These are phyloP conservation scores for Dissostichus mawsoni DNA, from an alignment of 2,113 vertebrate genomes.

Conservation along the genomic window DNA sequence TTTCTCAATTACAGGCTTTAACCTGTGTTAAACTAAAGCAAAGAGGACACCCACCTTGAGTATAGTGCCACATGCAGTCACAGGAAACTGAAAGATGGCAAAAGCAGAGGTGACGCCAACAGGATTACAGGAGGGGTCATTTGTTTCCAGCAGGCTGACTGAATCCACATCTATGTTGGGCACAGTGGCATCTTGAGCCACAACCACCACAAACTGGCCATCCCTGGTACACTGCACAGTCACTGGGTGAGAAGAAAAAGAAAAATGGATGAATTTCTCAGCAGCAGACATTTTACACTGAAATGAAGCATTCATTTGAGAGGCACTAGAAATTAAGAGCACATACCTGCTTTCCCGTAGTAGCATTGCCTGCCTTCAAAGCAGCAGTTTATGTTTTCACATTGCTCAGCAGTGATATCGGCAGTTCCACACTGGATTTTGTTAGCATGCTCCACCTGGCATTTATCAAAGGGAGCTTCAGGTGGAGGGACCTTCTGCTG, in stretches of 20 bases:
- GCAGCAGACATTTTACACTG: not conserved
- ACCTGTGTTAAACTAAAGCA: not conserved
- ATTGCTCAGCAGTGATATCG: constrained; percentile 61
- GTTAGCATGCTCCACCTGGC: constrained; percentile 59
- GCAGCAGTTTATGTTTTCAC: constrained; percentile 77
- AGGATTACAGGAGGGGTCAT: constrained; percentile 59
- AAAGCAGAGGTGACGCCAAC: constrained; percentile 67
- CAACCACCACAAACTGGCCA: constrained; percentile 82
- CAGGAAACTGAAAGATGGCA: constrained; percentile 80
- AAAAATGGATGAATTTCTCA: no score
- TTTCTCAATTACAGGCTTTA: not conserved
- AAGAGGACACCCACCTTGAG: constrained; percentile 46
- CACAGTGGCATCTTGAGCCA: constrained; percentile 71
- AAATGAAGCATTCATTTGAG: not conserved
- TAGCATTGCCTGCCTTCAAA: constrained; percentile 74
- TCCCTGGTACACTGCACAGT: constrained; percentile 83
- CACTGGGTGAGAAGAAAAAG: constrained; percentile 56
- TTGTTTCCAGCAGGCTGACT: constrained; percentile 65
- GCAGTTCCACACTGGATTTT: constrained; percentile 73
- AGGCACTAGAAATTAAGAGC: not conserved
- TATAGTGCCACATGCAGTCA: constrained; percentile 78
- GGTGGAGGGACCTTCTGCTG: constrained; percentile 10
- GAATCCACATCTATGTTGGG: constrained; percentile 75
- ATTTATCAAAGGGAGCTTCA: constrained; percentile 54
- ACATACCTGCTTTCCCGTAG: constrained; percentile 77